A percentile compares a stretch with the other conserved stretches of the same genome.
Conservation (phyloP, 2,797 vertebrate genomes). For the Pseudomugil tenellus region DNA sequence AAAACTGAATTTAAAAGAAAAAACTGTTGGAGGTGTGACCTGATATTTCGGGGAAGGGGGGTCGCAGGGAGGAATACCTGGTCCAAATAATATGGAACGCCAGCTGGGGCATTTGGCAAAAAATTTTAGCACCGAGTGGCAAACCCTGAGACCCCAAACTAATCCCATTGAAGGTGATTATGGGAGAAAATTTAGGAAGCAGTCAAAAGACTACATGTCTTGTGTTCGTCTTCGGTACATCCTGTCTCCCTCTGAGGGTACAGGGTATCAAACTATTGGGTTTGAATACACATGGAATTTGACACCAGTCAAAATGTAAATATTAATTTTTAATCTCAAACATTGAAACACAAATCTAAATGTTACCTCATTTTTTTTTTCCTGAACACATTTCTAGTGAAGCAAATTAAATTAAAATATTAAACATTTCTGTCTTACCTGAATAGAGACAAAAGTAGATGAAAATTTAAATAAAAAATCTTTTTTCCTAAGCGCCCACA, state of each 20-base stretch:
- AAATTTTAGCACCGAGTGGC: slow-evolving; percentile 65
- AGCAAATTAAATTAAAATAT: not conserved
- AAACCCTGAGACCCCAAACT: slow-evolving; percentile 65
- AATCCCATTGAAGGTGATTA: slow-evolving; percentile 77
- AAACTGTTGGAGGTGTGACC: slow-evolving; percentile 48
- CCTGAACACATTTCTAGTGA: not conserved
- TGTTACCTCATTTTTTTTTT: not conserved
- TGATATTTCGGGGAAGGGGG: slow-evolving; percentile 53
- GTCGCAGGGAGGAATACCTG: slow-evolving; percentile 65
- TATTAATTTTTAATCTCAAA: not conserved
- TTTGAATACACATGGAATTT: slow-evolving; percentile 16
- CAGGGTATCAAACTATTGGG: slow-evolving; percentile 3
- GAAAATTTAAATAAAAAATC: not conserved
- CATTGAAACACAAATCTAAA: not conserved
- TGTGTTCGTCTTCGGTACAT: slow-evolving; percentile 31
- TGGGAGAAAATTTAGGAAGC: slow-evolving; percentile 62
- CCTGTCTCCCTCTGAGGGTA: slow-evolving; percentile 3
- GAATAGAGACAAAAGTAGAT: slow-evolving; percentile 10
- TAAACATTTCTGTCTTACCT: slow-evolving; percentile 12
- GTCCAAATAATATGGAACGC: slow-evolving; percentile 69
- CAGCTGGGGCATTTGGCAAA: slow-evolving; percentile 80
- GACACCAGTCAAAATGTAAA: not conserved
- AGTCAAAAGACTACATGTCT: slow-evolving; percentile 33
- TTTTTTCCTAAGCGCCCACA: slow-evolving; percentile 30
- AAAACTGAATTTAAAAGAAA: slow-evolving; percentile 28